Evolutionary conservation across 2,797 vertebrate species (phyloP).

Genomic region (Enteromius argenteus): DNA sequence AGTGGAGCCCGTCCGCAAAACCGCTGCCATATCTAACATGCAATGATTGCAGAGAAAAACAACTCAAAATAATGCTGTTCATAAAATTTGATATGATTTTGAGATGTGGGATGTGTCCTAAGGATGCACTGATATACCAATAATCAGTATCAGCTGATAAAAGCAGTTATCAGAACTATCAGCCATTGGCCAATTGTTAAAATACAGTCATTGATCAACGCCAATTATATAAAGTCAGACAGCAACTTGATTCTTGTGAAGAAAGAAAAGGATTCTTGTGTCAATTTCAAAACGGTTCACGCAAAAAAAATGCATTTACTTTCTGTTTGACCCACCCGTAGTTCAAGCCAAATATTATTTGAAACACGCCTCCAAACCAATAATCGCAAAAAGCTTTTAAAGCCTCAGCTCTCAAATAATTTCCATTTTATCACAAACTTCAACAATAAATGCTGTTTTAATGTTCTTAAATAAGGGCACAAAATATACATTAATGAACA

Average conservation of each 20-base stretch:
- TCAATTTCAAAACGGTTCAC: too few species aligned
- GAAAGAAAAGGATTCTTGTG: too few species aligned
- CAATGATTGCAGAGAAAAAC: background rate
- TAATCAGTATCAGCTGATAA: background rate
- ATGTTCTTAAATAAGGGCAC: background rate
- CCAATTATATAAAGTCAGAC: too few species aligned
- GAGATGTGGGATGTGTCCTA: background rate
- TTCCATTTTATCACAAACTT: background rate
- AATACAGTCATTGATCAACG: too few species aligned
- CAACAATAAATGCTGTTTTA: background rate
- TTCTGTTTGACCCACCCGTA: too few species aligned
- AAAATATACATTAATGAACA: background rate
- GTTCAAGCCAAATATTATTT: too few species aligned
- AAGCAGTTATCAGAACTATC: background rate
- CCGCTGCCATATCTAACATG: conserved; percentile 74
- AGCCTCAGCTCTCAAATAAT: background rate
- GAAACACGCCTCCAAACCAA: too few species aligned
- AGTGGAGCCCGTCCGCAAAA: conserved; percentile 71
- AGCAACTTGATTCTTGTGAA: too few species aligned
- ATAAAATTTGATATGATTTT: background rate
- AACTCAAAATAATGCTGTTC: background rate
- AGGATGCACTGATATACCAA: background rate
- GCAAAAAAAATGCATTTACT: too few species aligned
- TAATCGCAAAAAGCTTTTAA: background rate
- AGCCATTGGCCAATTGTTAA: too few species aligned